Conservation (phyloP, 2,113 vertebrate species). For the Xenus cinereus region DNA sequence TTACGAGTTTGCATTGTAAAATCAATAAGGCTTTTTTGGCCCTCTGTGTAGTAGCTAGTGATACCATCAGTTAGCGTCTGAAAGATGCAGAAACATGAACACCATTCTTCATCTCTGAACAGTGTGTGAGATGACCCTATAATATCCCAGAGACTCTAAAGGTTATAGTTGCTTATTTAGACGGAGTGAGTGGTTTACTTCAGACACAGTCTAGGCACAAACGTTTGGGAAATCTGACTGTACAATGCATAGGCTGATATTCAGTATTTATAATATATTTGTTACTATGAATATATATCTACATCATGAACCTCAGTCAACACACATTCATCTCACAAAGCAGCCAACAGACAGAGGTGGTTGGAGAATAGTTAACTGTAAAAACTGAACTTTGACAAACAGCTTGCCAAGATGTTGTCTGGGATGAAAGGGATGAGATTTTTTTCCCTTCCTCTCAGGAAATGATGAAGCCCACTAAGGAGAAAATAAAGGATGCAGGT, state of each 20-base stretch:
- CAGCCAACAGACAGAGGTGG: neutral
- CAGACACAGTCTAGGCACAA: neutral
- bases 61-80: neutral
- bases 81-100: neutral
- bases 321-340: neutral
- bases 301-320: neutral
- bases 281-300: neutral
- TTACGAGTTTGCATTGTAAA: neutral
- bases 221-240: neutral
- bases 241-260: neutral
- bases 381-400: neutral
- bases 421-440: neutral
- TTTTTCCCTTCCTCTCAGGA: neutral
- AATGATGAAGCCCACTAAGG: neutral
- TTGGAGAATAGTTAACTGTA: neutral
- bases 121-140: neutral
- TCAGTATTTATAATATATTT: neutral
- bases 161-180: neutral
- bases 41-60: neutral
- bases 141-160: neutral
- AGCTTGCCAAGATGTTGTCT: neutral
- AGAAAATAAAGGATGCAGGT: neutral
- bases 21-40: neutral
- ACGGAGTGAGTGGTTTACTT: neutral
- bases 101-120: neutral